A percentile compares a stretch with the other conserved stretches of the same genome.
Evolutionary conservation across 2,888 invertebrate genomes (phyloP).

Genomic region (Xanthorhoe spadicearia): DNA sequence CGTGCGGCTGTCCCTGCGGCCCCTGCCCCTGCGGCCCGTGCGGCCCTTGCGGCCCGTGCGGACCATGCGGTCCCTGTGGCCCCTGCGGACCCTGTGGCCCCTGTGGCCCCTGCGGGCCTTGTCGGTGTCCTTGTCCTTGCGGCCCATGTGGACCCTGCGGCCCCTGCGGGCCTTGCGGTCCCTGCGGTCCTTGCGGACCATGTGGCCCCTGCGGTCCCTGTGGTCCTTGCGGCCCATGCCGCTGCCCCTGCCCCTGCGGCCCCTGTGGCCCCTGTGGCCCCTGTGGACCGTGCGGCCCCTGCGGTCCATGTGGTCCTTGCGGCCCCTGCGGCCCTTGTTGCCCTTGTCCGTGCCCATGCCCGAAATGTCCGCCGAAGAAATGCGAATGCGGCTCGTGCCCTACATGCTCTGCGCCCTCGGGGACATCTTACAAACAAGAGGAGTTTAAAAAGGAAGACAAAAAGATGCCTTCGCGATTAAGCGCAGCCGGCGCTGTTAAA

Average conservation of each 20-base stretch:
- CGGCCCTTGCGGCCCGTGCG: slow-evolving; percentile 49
- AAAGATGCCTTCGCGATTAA: slow-evolving; percentile 46
- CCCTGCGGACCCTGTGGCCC: slow-evolving; percentile 61
- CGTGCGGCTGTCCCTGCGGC: slow-evolving; percentile 47
- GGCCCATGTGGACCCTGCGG: slow-evolving; percentile 29
- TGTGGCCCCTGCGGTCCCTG: slow-evolving; percentile 34
- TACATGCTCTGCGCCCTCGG: slow-evolving; percentile 40
- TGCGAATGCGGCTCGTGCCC: slow-evolving; percentile 49
- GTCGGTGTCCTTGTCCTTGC: slow-evolving; percentile 45
- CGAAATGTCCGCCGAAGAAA: slow-evolving; percentile 43
- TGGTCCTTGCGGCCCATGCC: slow-evolving; percentile 7
- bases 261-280: slow-evolving; percentile 14
- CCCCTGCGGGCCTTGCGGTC: slow-evolving; percentile 33
- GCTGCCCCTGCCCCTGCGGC: slow-evolving; percentile 22
- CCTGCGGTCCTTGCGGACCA: slow-evolving; percentile 28
- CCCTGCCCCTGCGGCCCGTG: slow-evolving; percentile 54
- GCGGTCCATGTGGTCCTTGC: slow-evolving; percentile 40
- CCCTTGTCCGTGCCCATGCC: slow-evolving; percentile 29
- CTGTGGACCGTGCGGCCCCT: slow-evolving; percentile 20
- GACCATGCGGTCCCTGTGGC: slow-evolving; percentile 55
- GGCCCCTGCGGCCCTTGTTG: slow-evolving; percentile 17
- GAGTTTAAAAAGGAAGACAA: slow-evolving; percentile 50
- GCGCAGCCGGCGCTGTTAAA: slow-evolving; percentile 46
- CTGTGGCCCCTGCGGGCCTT: slow-evolving; percentile 49
- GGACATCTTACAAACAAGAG: slow-evolving; percentile 37